phyloP scores from a whole-genome alignment of 2,888 invertebrate genomes.

The Antitype chi region DNA sequence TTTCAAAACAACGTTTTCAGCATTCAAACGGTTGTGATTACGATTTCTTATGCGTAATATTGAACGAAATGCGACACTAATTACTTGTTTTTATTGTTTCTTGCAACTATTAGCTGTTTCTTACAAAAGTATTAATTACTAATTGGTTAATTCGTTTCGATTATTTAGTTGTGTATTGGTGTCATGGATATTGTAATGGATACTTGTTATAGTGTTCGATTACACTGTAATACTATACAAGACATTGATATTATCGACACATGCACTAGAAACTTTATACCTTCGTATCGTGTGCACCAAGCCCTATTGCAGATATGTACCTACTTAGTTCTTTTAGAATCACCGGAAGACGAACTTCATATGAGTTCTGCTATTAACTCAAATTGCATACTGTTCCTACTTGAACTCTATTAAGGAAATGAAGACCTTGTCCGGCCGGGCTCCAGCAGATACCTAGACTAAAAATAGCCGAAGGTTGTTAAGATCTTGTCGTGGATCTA shows the following conservation, averaged over 20 bases:
- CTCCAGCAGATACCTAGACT: slow-evolving; percentile 24
- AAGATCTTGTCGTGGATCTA: background rate
- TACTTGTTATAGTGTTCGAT: slow-evolving; percentile 31
- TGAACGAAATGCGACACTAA: slow-evolving; percentile 21
- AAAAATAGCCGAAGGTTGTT: slow-evolving; percentile 33
- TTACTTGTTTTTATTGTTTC: slow-evolving; percentile 12
- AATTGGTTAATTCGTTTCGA: slow-evolving; percentile 38
- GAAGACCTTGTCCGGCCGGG: slow-evolving; percentile 40
- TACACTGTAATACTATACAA: slow-evolving; percentile 50
- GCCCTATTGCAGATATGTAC: slow-evolving; percentile 17
- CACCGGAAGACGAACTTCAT: slow-evolving; percentile 48
- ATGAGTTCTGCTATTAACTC: slow-evolving; percentile 59
- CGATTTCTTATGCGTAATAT: background rate
- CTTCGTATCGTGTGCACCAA: slow-evolving; percentile 23
- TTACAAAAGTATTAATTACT: slow-evolving; percentile 29
- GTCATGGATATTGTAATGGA: slow-evolving; percentile 58
- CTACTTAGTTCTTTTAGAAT: slow-evolving; percentile 21
- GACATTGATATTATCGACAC: slow-evolving; percentile 50
- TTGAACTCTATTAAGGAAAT: slow-evolving; percentile 60
- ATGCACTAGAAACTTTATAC: slow-evolving; percentile 49
- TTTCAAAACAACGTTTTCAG: slow-evolving; percentile 18
- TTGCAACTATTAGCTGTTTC: slow-evolving; percentile 21
- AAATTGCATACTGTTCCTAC: slow-evolving; percentile 58
- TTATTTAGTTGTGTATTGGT: slow-evolving; percentile 51
- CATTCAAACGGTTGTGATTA: background rate